These are phyloP conservation scores for Apogon hyalosoma DNA, from an alignment of 2,797 vertebrate species.

Conservation along the genomic window DNA sequence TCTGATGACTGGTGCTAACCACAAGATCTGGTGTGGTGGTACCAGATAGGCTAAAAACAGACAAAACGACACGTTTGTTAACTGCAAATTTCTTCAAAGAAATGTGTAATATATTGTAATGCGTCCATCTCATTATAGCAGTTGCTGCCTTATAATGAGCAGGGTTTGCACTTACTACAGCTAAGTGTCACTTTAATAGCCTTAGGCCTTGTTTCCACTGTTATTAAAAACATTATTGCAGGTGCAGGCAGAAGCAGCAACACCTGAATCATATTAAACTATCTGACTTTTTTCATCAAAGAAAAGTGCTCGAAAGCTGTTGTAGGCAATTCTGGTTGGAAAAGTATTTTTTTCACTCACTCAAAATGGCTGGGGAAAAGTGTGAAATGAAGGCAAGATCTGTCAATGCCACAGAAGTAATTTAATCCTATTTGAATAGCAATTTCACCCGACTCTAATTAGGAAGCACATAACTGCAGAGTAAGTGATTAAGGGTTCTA, in stretches of 20 bases:
- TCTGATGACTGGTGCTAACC: conserved; percentile 97
- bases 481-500: conserved; percentile 70
- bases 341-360: conserved; percentile 31
- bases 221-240: conserved; percentile 43
- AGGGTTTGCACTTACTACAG: conserved; percentile 16
- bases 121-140: conserved; percentile 5
- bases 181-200: conserved; percentile 25
- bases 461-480: conserved; percentile 62
- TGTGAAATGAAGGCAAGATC: conserved; percentile 66
- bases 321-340: conserved; percentile 40
- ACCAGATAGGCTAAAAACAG: conserved; percentile 89
- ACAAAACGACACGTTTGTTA: conserved; percentile 7
- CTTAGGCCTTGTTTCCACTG: conserved; percentile 13
- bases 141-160: conserved; percentile 11
- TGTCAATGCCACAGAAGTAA: conserved; percentile 68
- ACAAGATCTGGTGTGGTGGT: conserved; percentile 95
- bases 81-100: conserved; percentile 1
- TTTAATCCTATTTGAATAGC: conserved; percentile 72
- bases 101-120: not conserved
- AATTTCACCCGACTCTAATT: conserved; percentile 71
- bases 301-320: conserved; percentile 35
- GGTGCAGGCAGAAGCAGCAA: conserved; percentile 20
- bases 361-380: conserved; percentile 56
- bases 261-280: conserved; percentile 42
- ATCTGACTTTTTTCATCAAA: conserved; percentile 52